These are phyloP conservation scores for Acanthaster planci DNA, from an alignment of 35 echinoderm and acorn worm species.

Conservation along the genomic window DNA sequence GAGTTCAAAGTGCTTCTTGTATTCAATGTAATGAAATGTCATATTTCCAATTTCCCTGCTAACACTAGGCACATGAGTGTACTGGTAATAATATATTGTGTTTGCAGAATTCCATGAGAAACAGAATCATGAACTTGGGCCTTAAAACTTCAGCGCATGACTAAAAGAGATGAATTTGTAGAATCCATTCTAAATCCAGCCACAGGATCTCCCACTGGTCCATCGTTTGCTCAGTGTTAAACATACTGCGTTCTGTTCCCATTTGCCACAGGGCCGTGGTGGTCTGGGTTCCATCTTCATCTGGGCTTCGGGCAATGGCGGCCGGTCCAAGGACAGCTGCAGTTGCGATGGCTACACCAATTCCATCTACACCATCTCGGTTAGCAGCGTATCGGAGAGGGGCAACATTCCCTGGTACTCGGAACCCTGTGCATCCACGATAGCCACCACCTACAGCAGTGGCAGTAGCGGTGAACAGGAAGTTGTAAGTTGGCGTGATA, in stretches of 20 bases:
- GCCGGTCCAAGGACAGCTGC: conserved; percentile 81
- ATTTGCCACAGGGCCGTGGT: conserved; percentile 58
- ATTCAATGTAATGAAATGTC: too few species aligned
- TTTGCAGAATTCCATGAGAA: too few species aligned
- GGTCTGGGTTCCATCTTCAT: conserved; percentile 92
- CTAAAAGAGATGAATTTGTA: too few species aligned
- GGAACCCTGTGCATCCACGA: conserved; percentile 77
- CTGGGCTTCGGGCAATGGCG: conserved; percentile 96
- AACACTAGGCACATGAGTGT: too few species aligned
- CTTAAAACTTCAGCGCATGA: too few species aligned
- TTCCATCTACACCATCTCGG: conserved; percentile 89
- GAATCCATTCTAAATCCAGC: too few species aligned
- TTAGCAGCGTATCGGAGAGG: conserved; percentile 87
- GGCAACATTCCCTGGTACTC: conserved; percentile 95
- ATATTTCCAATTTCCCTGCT: too few species aligned
- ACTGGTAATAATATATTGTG: too few species aligned
- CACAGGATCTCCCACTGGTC: too few species aligned
- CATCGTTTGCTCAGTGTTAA: too few species aligned
- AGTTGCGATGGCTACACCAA: conserved; percentile 97
- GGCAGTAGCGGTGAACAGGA: conserved; percentile 65
- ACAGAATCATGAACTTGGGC: too few species aligned
- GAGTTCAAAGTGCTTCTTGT: too few species aligned
- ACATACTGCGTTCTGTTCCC: conserved; percentile 1
- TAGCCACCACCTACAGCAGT: conserved; percentile 96
- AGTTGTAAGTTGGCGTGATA: conserved; percentile 95